phyloP scores from a whole-genome alignment of 2,888 invertebrate genomes.

The Hypselothyrea guttata region DNA sequence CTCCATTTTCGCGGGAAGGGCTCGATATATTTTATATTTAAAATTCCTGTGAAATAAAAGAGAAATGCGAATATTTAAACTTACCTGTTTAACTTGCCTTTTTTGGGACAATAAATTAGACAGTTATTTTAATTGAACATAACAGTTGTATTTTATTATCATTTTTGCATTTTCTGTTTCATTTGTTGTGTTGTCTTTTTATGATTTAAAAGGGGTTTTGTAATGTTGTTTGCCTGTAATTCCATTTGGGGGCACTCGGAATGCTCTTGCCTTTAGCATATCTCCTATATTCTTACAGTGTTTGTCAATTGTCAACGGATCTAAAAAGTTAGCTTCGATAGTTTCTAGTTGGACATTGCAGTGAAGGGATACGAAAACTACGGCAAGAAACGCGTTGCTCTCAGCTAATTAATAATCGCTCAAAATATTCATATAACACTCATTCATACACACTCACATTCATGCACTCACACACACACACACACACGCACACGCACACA shows the following conservation, averaged over 20 bases:
- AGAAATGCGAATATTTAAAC: no score
- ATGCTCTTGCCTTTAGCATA: slow-evolving; percentile 41
- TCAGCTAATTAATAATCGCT: slow-evolving; percentile 30
- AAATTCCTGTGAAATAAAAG: no score
- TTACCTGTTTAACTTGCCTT: no score
- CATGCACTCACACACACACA: slow-evolving; percentile 2
- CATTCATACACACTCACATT: slow-evolving; percentile 7
- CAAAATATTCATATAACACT: slow-evolving; percentile 13
- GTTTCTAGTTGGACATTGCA: slow-evolving; percentile 1
- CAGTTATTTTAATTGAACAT: slow-evolving; percentile 63
- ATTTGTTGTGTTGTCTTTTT: slow-evolving; percentile 25
- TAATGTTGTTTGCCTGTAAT: slow-evolving; percentile 32
- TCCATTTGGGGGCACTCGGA: slow-evolving; percentile 45
- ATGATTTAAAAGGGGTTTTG: slow-evolving; percentile 38
- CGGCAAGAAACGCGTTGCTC: slow-evolving; percentile 34
- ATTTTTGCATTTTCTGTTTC: slow-evolving; percentile 32
- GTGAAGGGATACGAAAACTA: slow-evolving; percentile 42
- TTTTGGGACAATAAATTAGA: no score
- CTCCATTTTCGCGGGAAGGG: no score
- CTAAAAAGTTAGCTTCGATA: slow-evolving; percentile 34
- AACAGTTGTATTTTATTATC: slow-evolving; percentile 75
- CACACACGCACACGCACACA: slow-evolving; percentile 6
- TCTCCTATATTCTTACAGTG: slow-evolving; percentile 13
- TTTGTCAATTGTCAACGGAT: slow-evolving; percentile 44
- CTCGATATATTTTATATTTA: no score